Percentiles rank a stretch among this genome's conserved stretches.
These are phyloP conservation scores for Antennarius maculatus DNA, from an alignment of 2,797 vertebrate species.

Conservation along the genomic window DNA sequence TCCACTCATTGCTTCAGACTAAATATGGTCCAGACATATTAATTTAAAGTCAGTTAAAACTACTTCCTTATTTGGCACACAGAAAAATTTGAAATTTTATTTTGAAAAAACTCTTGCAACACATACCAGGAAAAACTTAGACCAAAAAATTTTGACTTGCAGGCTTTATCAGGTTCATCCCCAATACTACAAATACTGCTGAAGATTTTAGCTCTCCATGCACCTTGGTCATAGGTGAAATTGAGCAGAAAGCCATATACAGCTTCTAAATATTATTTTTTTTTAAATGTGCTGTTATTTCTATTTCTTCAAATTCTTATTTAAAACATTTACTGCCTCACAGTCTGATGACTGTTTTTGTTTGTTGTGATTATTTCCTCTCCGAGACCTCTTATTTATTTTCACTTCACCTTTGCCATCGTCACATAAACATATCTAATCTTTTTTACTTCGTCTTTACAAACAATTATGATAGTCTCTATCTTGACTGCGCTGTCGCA, in stretches of 20 bases:
- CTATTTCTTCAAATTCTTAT: conserved; percentile 8
- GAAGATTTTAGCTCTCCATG: no score
- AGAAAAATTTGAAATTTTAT: conserved; percentile 18
- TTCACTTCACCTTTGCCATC: background rate
- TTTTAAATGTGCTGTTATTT: background rate
- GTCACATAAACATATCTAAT: no score
- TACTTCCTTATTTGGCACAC: conserved; percentile 4
- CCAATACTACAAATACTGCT: no score
- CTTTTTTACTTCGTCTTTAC: no score
- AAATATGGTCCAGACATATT: conserved; percentile 22
- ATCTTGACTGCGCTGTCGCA: no score
- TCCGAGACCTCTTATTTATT: background rate
- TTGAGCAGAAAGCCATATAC: no score
- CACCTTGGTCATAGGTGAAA: no score
- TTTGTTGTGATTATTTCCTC: background rate
- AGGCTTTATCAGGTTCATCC: background rate
- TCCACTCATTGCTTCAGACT: conserved; percentile 7
- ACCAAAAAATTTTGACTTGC: background rate
- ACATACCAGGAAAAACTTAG: no score
- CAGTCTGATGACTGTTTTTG: background rate
- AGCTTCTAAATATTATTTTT: no score
- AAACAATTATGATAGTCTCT: no score
- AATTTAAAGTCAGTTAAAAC: conserved; percentile 39
- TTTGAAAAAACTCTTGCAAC: no score
- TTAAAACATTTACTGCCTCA: background rate